Base-by-base conservation (phyloP, 1,140 invertebrate genomes). In the Drosophila triauraria region DNA sequence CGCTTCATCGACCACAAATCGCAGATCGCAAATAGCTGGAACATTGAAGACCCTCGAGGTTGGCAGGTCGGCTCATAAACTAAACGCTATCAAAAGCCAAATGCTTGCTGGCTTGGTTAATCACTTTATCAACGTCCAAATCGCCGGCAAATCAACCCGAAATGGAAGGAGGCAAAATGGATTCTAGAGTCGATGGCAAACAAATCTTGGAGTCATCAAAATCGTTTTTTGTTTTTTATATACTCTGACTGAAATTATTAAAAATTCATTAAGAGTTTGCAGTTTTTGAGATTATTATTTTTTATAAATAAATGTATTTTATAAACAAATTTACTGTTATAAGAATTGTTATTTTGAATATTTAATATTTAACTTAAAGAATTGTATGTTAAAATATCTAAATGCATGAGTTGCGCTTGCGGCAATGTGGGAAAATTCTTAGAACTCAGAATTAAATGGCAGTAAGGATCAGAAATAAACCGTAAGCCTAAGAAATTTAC, bases 51-150 rank as follows among this genome's bases (percentile, higher is more conserved):
- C 67, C 69, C 69, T 71, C 67, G 69, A 72, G 69, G 69, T 76
- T 47, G 47, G 17, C 60, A 71, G 69, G 69, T 76, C 61, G 47
- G 17, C 60, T 80, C 74, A 90, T 88, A 78, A 87, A 65, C 77
- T 87, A 87, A 87, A 78, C 69, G 80, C 69, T 88, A 71, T 83
- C 68, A 60, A 61, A 60, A 80, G 42, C 27, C 75, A 54, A 68
- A 67, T 53, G 80, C 80, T 69, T 12, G 53, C 53, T 67, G 76
- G 71, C 76, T 76, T 70, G 70, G 77, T 75, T 87, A 87, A 87
- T 87, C 84, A 84, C 84, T 87, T 87, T 77, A 87, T 87, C 84
- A 88, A 88, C 77, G 84, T 87, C 84, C 74, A 69, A 69, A 78
- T 80, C 75, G 63, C 27, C 46, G 46, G 35, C 58, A 80, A 81